Evolutionary conservation across 2,797 vertebrate genomes (phyloP).

Genomic region (Pantherophis vulpinus): DNA sequence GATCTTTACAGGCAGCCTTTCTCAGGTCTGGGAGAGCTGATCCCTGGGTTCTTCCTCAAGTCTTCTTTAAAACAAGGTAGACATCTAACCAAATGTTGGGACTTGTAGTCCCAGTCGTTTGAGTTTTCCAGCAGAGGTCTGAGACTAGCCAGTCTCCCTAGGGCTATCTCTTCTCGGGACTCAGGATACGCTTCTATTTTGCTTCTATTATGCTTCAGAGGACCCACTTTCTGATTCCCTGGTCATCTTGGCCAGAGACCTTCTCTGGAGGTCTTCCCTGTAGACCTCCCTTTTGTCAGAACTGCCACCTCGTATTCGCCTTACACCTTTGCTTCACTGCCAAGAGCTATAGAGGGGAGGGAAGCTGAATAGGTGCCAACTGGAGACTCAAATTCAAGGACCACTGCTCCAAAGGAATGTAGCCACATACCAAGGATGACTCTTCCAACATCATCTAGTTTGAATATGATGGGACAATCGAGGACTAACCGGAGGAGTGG

Average conservation of each 20-base stretch:
- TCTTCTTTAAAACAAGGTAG: background rate
- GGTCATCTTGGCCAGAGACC: background rate
- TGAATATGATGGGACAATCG: too few species aligned
- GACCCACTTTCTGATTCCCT: background rate
- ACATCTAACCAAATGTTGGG: background rate
- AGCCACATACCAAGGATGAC: background rate
- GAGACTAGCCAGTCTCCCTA: background rate
- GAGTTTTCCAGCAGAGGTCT: background rate
- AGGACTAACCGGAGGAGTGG: too few species aligned
- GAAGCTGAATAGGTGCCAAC: background rate
- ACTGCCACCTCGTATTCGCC: background rate
- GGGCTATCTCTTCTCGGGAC: background rate
- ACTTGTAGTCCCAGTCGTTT: background rate
- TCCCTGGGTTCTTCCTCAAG: background rate
- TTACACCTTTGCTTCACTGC: background rate
- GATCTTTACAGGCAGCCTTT: background rate
- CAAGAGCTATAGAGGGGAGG: background rate
- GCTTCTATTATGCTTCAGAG: background rate
- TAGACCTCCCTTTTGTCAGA: too few species aligned
- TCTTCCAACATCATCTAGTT: background rate
- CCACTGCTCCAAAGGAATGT: background rate
- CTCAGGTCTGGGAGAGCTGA: background rate
- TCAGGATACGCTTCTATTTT: background rate
- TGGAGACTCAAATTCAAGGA: background rate
- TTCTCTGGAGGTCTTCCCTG: too few species aligned